Percentiles rank a stretch among this genome's conserved stretches.
phyloP scores from a whole-genome alignment of 2,797 vertebrate species.

The Acrossocheilus wenchowensis region DNA sequence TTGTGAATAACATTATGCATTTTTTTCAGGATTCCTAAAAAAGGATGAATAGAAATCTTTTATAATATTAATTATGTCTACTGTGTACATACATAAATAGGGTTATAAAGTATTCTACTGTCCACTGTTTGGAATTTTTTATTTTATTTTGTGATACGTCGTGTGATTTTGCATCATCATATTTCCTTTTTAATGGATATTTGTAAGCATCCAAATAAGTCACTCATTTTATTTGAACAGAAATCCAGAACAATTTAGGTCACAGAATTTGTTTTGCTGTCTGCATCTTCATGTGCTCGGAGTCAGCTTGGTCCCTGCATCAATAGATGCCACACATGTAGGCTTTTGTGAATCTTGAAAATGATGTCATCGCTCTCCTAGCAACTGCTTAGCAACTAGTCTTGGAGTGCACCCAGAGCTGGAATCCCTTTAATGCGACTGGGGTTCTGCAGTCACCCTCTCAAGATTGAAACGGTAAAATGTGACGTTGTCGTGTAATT shows the following conservation, averaged over 20 bases:
- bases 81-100: background rate
- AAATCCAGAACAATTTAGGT: background rate
- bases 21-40: background rate
- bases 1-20: background rate
- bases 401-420: slow-evolving; percentile 31
- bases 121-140: background rate
- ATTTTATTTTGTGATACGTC: background rate
- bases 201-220: background rate
- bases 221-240: background rate
- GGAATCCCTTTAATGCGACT: slow-evolving; percentile 40
- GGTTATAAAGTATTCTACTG: background rate
- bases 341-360: slow-evolving; percentile 37
- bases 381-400: slow-evolving; percentile 44
- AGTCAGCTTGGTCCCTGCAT: slow-evolving; percentile 8
- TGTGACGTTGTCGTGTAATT: slow-evolving; percentile 5
- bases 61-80: background rate
- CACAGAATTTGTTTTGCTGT: background rate
- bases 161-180: background rate
- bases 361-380: slow-evolving; percentile 47
- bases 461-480: slow-evolving; percentile 1
- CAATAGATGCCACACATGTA: background rate
- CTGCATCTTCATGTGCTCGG: background rate
- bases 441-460: slow-evolving; percentile 14
- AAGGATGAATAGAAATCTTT: no score
- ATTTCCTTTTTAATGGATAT: background rate